Evolutionary conservation across 2,888 invertebrate genomes (phyloP).

Genomic region (Allolobophora icterica): DNA sequence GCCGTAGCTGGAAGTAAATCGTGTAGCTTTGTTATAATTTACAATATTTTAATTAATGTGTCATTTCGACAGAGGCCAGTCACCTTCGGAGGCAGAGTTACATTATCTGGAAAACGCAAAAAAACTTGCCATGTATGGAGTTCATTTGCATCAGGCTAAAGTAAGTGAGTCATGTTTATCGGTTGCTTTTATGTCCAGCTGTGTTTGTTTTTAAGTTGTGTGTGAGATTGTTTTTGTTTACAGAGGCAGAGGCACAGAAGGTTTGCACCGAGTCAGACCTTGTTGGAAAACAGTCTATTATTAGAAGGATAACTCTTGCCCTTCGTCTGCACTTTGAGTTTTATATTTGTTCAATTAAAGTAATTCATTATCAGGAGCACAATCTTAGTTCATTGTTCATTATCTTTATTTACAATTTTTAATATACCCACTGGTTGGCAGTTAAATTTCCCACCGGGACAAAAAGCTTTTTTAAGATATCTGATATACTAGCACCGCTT

Average conservation of each 20-base stretch:
- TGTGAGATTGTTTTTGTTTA: background rate
- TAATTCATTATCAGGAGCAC: no score
- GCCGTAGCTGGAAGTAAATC: background rate
- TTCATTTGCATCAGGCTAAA: constrained; percentile 91
- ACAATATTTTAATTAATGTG: background rate
- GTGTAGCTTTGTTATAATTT: background rate
- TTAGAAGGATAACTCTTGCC: no score
- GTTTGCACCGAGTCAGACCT: background rate
- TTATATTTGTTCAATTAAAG: no score
- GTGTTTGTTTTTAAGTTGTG: no score
- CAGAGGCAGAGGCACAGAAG: background rate
- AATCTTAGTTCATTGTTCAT: no score
- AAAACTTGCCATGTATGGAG: constrained; percentile 98
- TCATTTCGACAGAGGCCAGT: constrained; percentile 79
- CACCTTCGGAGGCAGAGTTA: constrained; percentile 95
- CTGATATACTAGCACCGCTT: no score
- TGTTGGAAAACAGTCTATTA: no score
- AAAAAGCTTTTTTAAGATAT: no score
- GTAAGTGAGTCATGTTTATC: constrained; percentile 29
- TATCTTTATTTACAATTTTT: no score
- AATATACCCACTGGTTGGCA: no score
- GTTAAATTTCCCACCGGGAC: no score
- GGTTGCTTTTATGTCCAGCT: background rate
- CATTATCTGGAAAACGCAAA: constrained; percentile 98
- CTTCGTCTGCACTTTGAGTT: no score